phyloP scores from a whole-genome alignment of 2,888 invertebrate species.

The Nymphalis urticae region DNA sequence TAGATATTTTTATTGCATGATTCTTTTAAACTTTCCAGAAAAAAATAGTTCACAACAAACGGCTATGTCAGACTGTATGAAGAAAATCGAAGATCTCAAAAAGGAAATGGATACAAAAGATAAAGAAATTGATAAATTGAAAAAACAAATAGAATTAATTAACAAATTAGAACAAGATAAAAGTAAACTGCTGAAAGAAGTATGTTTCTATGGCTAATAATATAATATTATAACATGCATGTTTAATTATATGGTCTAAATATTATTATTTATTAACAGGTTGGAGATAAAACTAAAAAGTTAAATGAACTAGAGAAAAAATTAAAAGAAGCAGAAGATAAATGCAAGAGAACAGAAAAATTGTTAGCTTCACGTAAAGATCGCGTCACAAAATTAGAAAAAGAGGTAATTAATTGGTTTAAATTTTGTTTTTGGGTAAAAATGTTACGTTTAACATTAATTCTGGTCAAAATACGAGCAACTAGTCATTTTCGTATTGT shows the following conservation, averaged over 20 bases:
- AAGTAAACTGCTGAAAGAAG: constrained; percentile 82
- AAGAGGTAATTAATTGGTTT: constrained; percentile 72
- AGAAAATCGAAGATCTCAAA: constrained; percentile 84
- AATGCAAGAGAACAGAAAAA: constrained; percentile 82
- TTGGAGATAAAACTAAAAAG: constrained; percentile 83
- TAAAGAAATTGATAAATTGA: constrained; percentile 82
- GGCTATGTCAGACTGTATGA: constrained; percentile 79
- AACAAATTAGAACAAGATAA: constrained; percentile 80
- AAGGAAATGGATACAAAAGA: constrained; percentile 84
- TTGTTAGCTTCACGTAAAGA: constrained; percentile 79
- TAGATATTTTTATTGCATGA: not conserved
- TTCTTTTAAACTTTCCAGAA: constrained; percentile 61
- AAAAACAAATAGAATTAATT: constrained; percentile 79
- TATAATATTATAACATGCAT: not conserved
- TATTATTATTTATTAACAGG: constrained; percentile 60
- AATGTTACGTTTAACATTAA: constrained; percentile 30
- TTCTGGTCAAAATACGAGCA: not conserved
- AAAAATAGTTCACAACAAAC: constrained; percentile 78
- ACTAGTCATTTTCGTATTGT: not conserved
- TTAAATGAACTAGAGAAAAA: constrained; percentile 84
- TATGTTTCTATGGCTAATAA: constrained; percentile 46
- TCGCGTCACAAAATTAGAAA: constrained; percentile 81
- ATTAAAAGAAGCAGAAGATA: constrained; percentile 85
- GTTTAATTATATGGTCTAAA: not conserved
- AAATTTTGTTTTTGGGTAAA: not conserved